Evolutionary conservation across 2,797 vertebrate genomes (phyloP).

Genomic region (Peromyscus nudipes): DNA sequence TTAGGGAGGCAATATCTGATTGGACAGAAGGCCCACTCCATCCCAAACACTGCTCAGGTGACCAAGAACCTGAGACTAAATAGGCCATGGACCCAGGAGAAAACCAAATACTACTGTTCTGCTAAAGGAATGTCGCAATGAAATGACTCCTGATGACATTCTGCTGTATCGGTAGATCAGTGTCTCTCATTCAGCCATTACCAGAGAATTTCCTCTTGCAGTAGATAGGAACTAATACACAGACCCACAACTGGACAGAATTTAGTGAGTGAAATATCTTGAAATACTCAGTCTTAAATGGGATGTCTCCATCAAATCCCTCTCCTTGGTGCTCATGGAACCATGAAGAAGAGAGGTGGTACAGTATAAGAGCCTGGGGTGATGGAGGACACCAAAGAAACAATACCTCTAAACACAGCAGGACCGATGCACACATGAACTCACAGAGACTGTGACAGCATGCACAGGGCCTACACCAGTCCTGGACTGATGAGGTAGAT

Average conservation of each 20-base stretch:
- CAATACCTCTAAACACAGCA: background rate
- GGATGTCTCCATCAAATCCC: background rate
- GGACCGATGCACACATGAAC: background rate
- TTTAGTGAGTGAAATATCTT: background rate
- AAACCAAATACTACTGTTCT: background rate
- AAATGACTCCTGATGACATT: background rate
- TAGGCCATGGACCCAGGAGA: background rate
- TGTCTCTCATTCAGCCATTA: background rate
- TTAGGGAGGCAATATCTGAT: background rate
- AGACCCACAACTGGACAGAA: background rate
- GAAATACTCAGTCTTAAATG: background rate
- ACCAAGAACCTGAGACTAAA: background rate
- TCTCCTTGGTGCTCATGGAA: background rate
- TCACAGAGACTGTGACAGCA: background rate
- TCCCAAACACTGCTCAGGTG: background rate
- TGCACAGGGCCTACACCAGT: background rate
- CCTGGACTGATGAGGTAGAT: background rate
- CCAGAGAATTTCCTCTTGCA: background rate
- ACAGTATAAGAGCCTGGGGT: background rate
- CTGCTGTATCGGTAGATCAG: background rate
- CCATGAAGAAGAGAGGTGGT: background rate
- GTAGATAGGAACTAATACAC: background rate
- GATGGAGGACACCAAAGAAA: background rate
- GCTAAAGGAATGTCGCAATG: background rate
- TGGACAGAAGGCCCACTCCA: too few species aligned